Conservation (phyloP, 2,797 vertebrate species). For the Danio tinwini region DNA sequence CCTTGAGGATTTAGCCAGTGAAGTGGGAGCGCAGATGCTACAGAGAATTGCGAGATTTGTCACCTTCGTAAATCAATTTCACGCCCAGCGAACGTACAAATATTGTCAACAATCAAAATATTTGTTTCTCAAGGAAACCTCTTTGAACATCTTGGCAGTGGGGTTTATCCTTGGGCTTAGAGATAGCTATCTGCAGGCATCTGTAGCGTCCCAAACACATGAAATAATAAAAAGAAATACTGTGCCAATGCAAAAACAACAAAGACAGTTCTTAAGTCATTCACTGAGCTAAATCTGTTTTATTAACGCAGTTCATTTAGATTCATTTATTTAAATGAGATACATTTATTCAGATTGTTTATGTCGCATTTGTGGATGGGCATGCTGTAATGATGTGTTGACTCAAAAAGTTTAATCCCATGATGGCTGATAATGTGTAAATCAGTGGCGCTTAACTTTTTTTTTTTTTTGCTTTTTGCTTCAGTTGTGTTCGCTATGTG, state of each 20-base stretch:
- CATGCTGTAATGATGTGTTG: background rate
- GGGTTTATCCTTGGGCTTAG: constrained; percentile 9
- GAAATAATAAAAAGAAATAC: constrained; percentile 20
- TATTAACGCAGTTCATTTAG: constrained; percentile 20
- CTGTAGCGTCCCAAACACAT: background rate
- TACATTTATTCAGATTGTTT: constrained; percentile 23
- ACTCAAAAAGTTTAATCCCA: background rate
- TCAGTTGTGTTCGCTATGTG: too few relatives aligned
- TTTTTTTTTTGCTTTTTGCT: background rate
- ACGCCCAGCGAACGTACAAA: constrained; percentile 53
- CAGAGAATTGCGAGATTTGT: constrained; percentile 48
- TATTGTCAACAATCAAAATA: constrained; percentile 45
- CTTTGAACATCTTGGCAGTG: constrained; percentile 11
- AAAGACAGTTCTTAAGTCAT: background rate
- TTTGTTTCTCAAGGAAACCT: constrained; percentile 39
- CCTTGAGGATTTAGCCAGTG: constrained; percentile 50
- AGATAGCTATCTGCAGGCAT: constrained; percentile 22
- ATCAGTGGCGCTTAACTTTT: background rate
- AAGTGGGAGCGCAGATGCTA: constrained; percentile 46
- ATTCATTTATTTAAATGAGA: constrained; percentile 27
- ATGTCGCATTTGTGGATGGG: background rate
- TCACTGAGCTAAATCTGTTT: constrained; percentile 16
- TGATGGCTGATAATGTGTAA: background rate
- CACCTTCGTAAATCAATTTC: constrained; percentile 53
- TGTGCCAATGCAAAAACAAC: constrained; percentile 4